Evolutionary conservation across 1,140 invertebrate genomes (phyloP), one percentile per base, ranked within the genome.

Genomic region (Chironomus tepperi): DNA sequence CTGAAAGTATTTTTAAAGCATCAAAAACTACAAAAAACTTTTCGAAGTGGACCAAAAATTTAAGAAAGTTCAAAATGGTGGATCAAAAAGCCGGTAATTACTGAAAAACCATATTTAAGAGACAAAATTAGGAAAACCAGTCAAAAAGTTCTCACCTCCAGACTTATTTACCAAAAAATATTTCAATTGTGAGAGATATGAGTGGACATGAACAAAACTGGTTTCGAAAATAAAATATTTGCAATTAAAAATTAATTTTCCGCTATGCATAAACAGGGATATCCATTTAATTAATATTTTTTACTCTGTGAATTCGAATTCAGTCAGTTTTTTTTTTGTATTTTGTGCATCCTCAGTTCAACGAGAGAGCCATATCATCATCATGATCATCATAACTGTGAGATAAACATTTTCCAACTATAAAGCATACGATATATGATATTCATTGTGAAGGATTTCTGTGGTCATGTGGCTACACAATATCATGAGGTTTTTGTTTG

Each of bases 191-290:
- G 47, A 12, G 47, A 57, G n/a, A n/a, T 57, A n/a, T 2, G 43
- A 47, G 47, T 57, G 47, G 47, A 57, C 47, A 57, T n/a, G n/a
- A 34, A 34, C 24, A 34, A 34, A 34, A 34, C 24, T n/a, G 47
- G 47, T 57, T 70, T 34, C 2, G 2, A 16, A 70, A 70, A 70
- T 70, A 70, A 70, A 70, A 70, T 70, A 70, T 70, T 70, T 70
- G 65, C 65, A 19, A 70, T 70, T 70, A 19, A 70, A 70, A 70
- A 70, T 70, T 70, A 70, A 70, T 70, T 70, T 70, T 70, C 65
- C 65, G 10, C 65, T 70, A 18, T 70, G 65, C 65, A 70, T 70
- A 19, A 70, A 18, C 65, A 21, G 19, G 16, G 7, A 9, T 19
- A 19, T 21, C 65, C 19, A 70, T 70, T 70, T 70, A 70, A 70